Conservation (phyloP, 2,888 invertebrate species). For the Blastobasis lacticolella region DNA sequence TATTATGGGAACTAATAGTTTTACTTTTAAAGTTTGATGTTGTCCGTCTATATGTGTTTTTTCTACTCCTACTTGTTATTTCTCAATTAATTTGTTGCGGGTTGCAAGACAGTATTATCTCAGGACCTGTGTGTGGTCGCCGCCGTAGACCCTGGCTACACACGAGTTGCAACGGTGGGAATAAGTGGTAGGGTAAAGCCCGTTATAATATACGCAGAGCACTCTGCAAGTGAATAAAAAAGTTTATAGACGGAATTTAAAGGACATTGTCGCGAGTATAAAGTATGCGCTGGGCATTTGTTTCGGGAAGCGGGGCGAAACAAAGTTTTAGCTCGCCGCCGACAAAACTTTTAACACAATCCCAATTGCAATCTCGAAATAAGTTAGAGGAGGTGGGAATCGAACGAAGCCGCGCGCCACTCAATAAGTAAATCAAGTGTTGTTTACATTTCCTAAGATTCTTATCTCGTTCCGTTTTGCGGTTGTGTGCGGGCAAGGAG, state of each 20-base stretch:
- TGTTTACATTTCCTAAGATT: constrained; percentile 54
- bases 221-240: too few species aligned
- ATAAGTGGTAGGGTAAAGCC: too few species aligned
- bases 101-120: too few species aligned
- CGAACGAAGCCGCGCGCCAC: constrained; percentile 34
- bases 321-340: constrained; percentile 38
- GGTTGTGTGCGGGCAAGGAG: constrained; percentile 27
- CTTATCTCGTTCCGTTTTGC: constrained; percentile 34
- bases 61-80: too few species aligned
- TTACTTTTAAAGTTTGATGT: constrained; percentile 13
- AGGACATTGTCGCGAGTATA: not conserved
- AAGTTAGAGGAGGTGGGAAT: constrained; percentile 42
- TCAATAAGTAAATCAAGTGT: constrained; percentile 53
- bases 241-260: not conserved
- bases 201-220: too few species aligned
- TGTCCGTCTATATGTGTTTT: not conserved
- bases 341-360: constrained; percentile 58
- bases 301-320: constrained; percentile 20
- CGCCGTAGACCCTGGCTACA: too few species aligned
- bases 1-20: constrained; percentile 16
- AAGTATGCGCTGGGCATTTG: not conserved
- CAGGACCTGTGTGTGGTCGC: too few species aligned
- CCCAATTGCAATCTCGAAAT: constrained; percentile 48
- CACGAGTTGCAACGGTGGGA: too few species aligned
- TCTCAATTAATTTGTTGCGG: too few species aligned